phyloP scores from a whole-genome alignment of 2,888 invertebrate genomes.

The Lasioglossum figueresi region DNA sequence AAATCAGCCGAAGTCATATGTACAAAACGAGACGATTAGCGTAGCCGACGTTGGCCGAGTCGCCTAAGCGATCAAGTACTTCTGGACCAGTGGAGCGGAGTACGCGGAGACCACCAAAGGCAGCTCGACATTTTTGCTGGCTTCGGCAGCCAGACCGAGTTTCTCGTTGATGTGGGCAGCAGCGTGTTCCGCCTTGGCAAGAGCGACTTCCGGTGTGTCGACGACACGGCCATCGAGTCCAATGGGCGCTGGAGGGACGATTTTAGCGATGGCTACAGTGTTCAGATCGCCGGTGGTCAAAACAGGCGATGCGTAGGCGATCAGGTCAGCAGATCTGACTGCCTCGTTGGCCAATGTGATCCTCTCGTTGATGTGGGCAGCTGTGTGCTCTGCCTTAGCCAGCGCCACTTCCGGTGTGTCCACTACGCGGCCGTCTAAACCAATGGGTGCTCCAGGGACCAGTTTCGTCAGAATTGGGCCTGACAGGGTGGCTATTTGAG shows the following conservation, averaged over 20 bases:
- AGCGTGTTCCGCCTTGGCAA: constrained; percentile 79
- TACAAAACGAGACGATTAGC: constrained; percentile 4
- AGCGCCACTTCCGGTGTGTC: constrained; percentile 81
- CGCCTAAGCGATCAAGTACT: constrained; percentile 42
- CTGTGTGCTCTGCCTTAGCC: constrained; percentile 81
- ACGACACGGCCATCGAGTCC: constrained; percentile 80
- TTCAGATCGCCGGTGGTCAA: constrained; percentile 3
- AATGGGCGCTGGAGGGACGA: constrained; percentile 74
- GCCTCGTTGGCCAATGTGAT: constrained; percentile 69
- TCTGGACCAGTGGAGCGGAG: constrained; percentile 58
- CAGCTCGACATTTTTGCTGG: constrained; percentile 45
- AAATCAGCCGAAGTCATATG: constrained; percentile 30
- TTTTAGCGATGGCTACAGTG: constrained; percentile 39
- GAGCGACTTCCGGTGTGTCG: constrained; percentile 80
- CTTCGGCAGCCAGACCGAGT: constrained; percentile 66
- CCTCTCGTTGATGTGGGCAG: constrained; percentile 78
- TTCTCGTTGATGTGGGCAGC: constrained; percentile 78
- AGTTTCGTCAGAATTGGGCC: constrained; percentile 64
- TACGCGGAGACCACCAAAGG: constrained; percentile 62
- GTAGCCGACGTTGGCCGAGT: background rate
- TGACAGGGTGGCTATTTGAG: constrained; percentile 22
- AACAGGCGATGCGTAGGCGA: constrained; percentile 22
- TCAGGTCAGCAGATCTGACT: constrained; percentile 56
- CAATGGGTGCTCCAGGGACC: constrained; percentile 76
- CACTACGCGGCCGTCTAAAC: constrained; percentile 79